Base-by-base conservation (phyloP, 1,140 invertebrate species). In the Drosophila quadrilineata region DNA sequence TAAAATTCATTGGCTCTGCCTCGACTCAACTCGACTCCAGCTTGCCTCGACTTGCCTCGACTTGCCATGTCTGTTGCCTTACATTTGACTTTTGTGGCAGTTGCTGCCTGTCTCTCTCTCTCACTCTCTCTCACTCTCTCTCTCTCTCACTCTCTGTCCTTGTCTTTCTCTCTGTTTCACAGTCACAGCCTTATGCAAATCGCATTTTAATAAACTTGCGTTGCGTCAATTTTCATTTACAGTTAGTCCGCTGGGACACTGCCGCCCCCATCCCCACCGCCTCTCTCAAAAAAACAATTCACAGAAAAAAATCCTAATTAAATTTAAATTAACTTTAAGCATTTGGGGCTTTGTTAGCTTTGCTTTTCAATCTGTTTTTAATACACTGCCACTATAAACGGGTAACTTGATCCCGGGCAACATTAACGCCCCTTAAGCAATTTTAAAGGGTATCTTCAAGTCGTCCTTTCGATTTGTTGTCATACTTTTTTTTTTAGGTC, bases 251-350 rank as follows among this genome's bases (percentile, higher is more conserved):
- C 58, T 76, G 76, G 77, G 76, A 69, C n/a, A 41, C 46, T 66
- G 50, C 16, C 33, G 16, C n/a, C n/a, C n/a, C 36, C 53, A n/a
- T 10, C 16, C 12, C 6, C 28, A 0, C 9, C 9, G 14, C n/a
- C 28, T 6, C 16, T 19, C 31, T 26, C 28, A 10, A 26, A 52
- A 59, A 82, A 73, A 68, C 54, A 84, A 74, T 63, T 36, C 31
- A 16, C 26, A 54, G n/a, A 63, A 80, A 80, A 75, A 76, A 84
- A 65, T 84, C 79, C 77, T 84, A 84, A 84, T 84, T 84, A 84
- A 85, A 84, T 84, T 84, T 77, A 75, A 84, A 84, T 85, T 84
- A 85, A 85, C 79, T 84, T 77, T 84, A 84, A 85, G 73, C 79
- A 77, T 77, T 80, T 58, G 65, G 77, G 63, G 60, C 73, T 84